Conservation (phyloP, 2,113 vertebrate species). For the Cyphomyrus plagiostoma region DNA sequence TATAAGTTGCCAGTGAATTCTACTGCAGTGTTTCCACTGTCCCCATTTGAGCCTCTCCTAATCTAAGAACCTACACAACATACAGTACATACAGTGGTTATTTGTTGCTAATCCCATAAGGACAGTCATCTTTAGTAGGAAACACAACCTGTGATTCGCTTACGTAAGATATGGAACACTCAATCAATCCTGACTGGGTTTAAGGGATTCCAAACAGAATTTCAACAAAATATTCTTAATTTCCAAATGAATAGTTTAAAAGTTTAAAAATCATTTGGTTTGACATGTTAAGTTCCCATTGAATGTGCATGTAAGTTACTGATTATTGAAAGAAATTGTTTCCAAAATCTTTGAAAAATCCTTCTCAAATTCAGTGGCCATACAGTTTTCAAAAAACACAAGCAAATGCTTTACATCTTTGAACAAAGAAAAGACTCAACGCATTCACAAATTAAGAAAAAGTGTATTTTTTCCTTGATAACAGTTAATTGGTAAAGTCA, state of each 20-base stretch:
- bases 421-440: constrained; percentile 29
- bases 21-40: background rate
- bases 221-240: background rate
- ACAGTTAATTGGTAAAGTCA: constrained; percentile 47
- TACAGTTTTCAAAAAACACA: constrained; percentile 39
- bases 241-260: background rate
- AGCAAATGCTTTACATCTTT: constrained; percentile 39
- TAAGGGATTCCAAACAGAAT: background rate
- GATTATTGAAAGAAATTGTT: constrained; percentile 28
- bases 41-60: background rate
- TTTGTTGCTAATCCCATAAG: background rate
- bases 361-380: constrained; percentile 36
- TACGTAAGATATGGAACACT: background rate
- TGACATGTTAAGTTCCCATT: constrained; percentile 24
- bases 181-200: background rate
- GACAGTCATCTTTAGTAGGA: background rate
- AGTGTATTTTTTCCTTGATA: constrained; percentile 37
- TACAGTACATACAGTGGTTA: background rate
- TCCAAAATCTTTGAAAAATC: constrained; percentile 36
- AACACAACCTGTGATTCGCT: background rate
- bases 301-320: constrained; percentile 59
- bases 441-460: constrained; percentile 41
- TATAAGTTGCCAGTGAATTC: background rate
- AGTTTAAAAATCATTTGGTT: background rate
- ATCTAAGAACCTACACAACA: background rate